Evolutionary conservation across 2,888 invertebrate genomes (phyloP), one percentile per base, ranked within the genome.

Genomic region (Diarsia brunnea): DNA sequence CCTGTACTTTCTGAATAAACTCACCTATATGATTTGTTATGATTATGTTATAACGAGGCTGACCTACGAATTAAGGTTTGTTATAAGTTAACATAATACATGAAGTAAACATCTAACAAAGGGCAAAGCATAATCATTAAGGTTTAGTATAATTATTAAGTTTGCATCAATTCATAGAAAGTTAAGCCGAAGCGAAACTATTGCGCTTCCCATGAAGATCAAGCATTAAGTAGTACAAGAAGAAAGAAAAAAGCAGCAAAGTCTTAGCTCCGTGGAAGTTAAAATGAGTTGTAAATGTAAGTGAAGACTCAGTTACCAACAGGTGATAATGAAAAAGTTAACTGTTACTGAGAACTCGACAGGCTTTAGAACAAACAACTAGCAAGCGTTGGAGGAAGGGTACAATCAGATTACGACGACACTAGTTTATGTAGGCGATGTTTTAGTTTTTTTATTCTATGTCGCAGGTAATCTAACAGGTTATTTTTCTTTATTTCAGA

Each of bases 281-380:
- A 79, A 82, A 88, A 89, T 84, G 78, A 87, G 82, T 88, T 88
- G 79, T 84, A 84, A 88, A 88, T 88, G 85, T 84, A 81, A 81
- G 83, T 73, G 77, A 81, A 84, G 79, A 71, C 75, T 71, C 70
- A 73, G 79, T 81, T 72, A 75, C 77, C 81, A 82, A 85, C 82
- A 87, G 88, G 88, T 89, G 81, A 89, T 88, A 88, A 86, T 84
- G 84, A 82, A 85, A 87, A 86, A 88, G 84, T 88, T 71, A 68
- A 78, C 74, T 72, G 78, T 84, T 75, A 76, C 81, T 71, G 71
- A 69, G 74, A 86, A 88, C 74, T 79, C 67, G 79, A 75, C 69
- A 58, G 61, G 68, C 47, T 71, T 82, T 78, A 73, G 63, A 64
- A 85, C 76, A 84, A 81, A 83, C 77, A 78, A 82, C 79, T 78